These are phyloP conservation scores for Lophotriccus pileatus DNA, from an alignment of 2,797 vertebrate genomes.

Conservation along the genomic window DNA sequence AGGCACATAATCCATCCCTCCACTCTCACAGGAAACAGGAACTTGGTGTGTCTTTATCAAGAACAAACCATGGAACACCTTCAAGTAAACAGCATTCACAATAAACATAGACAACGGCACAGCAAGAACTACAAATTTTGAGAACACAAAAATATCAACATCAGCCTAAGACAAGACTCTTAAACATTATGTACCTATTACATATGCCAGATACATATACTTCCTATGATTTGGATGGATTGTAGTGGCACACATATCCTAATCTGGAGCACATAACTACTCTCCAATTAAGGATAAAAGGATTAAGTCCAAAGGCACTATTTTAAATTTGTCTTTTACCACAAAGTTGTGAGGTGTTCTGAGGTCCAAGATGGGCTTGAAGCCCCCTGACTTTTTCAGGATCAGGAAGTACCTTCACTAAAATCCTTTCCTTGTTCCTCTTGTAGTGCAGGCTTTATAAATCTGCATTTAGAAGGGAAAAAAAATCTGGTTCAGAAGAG, in stretches of 20 bases:
- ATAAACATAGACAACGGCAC: slow-evolving; percentile 18
- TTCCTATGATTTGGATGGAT: slow-evolving; percentile 4
- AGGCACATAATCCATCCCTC: neutral
- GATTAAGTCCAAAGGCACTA: slow-evolving; percentile 65
- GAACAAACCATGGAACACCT: neutral
- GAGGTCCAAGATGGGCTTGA: slow-evolving; percentile 74
- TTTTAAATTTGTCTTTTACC: slow-evolving; percentile 71
- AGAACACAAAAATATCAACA: slow-evolving; percentile 7
- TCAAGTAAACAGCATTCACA: slow-evolving; percentile 22
- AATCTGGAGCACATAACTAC: slow-evolving; percentile 34
- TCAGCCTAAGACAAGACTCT: neutral
- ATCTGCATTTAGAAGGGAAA: slow-evolving; percentile 75
- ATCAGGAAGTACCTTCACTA: slow-evolving; percentile 72
- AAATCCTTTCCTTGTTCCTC: slow-evolving; percentile 71
- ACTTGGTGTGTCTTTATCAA: neutral
- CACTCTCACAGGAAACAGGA: neutral
- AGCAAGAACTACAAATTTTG: neutral
- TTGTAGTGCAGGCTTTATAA: slow-evolving; percentile 68
- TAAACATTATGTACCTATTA: slow-evolving; percentile 22
- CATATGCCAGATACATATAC: neutral
- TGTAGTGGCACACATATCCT: slow-evolving; percentile 19
- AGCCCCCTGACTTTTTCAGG: slow-evolving; percentile 73
- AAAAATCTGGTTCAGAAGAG: slow-evolving; percentile 69
- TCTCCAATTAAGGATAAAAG: slow-evolving; percentile 59
- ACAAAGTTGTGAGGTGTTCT: slow-evolving; percentile 70